Percentiles rank a stretch among this genome's conserved stretches.
These are phyloP conservation scores for Physella acuta DNA, from an alignment of 1,140 invertebrate genomes.

Conservation along the genomic window DNA sequence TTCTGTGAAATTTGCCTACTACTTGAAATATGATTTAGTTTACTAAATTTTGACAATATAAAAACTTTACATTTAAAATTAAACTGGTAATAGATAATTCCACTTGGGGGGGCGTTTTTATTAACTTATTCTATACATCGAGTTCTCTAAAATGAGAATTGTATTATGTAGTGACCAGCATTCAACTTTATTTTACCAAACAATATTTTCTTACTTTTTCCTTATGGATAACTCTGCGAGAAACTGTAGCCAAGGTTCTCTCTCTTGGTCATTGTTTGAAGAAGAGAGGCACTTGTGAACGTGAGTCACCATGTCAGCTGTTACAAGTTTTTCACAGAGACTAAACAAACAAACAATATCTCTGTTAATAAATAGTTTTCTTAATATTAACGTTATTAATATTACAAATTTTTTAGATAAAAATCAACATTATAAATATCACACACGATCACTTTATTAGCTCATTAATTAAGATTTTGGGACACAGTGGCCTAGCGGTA, in stretches of 20 bases:
- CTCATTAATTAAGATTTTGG: neutral
- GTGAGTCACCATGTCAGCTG: neutral
- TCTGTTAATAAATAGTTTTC: neutral
- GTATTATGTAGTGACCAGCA: neutral
- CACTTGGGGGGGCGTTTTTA: too few species aligned
- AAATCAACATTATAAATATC: neutral
- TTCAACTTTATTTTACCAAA: neutral
- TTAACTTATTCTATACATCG: neutral
- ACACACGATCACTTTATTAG: neutral
- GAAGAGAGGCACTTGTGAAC: neutral
- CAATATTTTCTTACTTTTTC: neutral
- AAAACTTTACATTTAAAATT: too few species aligned
- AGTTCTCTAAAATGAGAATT: neutral
- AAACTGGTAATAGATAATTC: too few species aligned
- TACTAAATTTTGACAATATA: neutral
- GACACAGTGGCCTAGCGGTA: neutral
- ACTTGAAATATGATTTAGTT: too few species aligned
- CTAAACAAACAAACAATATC: neutral
- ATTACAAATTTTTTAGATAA: neutral
- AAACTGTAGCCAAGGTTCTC: slow-evolving; percentile 3
- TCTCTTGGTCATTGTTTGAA: neutral
- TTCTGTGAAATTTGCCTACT: too few species aligned
- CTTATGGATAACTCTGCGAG: neutral
- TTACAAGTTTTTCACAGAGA: neutral
- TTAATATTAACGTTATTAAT: neutral